Evolutionary conservation across 2,797 vertebrate genomes (phyloP).

Genomic region (Enteromius paludinosus): DNA sequence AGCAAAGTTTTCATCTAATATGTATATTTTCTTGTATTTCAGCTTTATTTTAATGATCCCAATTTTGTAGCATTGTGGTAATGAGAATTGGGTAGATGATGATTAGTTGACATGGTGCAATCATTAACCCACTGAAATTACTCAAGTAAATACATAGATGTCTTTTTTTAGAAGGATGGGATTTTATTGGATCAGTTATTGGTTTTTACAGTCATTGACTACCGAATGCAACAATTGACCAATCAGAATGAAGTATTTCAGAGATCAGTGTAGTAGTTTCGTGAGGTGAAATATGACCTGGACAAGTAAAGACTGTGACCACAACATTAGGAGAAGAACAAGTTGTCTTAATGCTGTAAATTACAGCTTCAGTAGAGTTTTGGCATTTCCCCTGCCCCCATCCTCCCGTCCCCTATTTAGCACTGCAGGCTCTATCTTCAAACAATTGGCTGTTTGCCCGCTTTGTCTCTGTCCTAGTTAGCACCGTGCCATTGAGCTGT

Average conservation of each 20-base stretch:
- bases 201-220: neutral
- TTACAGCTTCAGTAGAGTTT: constrained; percentile 68
- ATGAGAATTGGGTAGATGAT: neutral
- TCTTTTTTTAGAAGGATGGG: neutral
- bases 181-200: neutral
- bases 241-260: neutral
- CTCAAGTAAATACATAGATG: neutral
- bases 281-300: constrained; percentile 11
- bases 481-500: constrained; percentile 84
- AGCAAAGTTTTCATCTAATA: neutral
- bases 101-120: neutral
- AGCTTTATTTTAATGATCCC: neutral
- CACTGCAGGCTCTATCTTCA: constrained; percentile 73
- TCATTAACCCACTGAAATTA: neutral
- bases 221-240: neutral
- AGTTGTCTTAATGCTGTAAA: constrained; percentile 36
- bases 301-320: constrained; percentile 14
- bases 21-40: neutral
- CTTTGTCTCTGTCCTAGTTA: constrained; percentile 83
- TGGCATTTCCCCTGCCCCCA: constrained; percentile 73
- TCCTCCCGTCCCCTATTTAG: constrained; percentile 72
- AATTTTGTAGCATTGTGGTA: neutral
- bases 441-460: constrained; percentile 81
- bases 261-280: neutral
- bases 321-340: neutral